phyloP scores from a whole-genome alignment of 2,113 vertebrate genomes.

The Hippocampus abdominalis region DNA sequence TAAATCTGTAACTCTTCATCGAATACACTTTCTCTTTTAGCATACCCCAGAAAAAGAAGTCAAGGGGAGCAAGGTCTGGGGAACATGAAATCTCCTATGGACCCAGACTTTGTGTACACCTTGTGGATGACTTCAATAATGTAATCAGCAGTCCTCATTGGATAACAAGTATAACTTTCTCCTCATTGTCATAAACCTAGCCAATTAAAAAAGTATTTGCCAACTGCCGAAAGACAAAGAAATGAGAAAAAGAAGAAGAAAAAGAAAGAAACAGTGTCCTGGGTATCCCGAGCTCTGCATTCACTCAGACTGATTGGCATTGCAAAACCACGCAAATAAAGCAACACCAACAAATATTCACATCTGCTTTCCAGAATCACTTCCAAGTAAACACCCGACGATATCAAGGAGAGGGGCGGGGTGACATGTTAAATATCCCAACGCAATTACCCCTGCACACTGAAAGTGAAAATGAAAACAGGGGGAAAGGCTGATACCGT shows the following conservation, averaged over 20 bases:
- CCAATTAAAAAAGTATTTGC: not conserved
- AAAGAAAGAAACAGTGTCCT: constrained; percentile 1
- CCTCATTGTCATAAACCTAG: not conserved
- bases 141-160: too few species aligned
- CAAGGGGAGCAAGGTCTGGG: too few species aligned
- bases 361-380: constrained; percentile 56
- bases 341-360: constrained; percentile 17
- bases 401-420: constrained; percentile 19
- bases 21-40: too few species aligned
- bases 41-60: too few species aligned
- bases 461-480: constrained; percentile 48
- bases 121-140: not conserved
- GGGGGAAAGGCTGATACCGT: constrained; percentile 14
- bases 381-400: constrained; percentile 23
- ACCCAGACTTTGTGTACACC: too few species aligned
- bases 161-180: not conserved
- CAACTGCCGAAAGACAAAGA: not conserved
- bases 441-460: constrained; percentile 18
- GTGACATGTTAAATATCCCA: constrained; percentile 52
- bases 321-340: constrained; percentile 14
- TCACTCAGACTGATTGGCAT: constrained; percentile 16
- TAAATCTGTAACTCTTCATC: too few species aligned
- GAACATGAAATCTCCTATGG: too few species aligned
- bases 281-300: constrained; percentile 8
- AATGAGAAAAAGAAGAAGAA: not conserved